These are phyloP conservation scores for Leucopternis melanops DNA, from an alignment of 2,113 vertebrate genomes.

Conservation along the genomic window DNA sequence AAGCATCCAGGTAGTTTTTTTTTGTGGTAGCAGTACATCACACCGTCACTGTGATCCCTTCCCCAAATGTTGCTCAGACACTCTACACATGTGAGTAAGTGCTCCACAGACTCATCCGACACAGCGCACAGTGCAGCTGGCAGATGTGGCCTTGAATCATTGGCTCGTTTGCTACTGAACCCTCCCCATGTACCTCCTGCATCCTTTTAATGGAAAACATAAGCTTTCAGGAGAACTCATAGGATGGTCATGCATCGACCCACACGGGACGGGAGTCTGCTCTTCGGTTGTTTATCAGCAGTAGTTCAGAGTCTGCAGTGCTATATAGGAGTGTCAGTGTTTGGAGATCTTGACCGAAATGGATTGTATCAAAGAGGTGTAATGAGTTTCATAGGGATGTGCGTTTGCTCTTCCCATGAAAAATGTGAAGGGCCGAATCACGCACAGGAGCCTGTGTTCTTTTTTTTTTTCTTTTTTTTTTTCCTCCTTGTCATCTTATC, in stretches of 20 bases:
- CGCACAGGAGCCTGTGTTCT: background rate
- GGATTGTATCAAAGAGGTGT: background rate
- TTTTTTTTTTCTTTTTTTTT: no score
- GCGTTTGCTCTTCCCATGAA: background rate
- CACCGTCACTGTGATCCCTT: background rate
- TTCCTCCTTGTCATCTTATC: background rate
- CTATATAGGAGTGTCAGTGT: rapidly evolving
- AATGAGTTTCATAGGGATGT: background rate
- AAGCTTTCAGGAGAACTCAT: background rate
- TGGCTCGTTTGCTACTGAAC: background rate
- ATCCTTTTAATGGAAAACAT: conserved; percentile 14
- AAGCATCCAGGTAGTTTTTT: background rate
- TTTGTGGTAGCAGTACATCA: background rate
- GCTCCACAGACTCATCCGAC: background rate
- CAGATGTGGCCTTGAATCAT: conserved; percentile 7
- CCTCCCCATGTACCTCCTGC: background rate
- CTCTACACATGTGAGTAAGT: background rate
- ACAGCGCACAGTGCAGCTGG: background rate
- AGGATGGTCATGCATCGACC: background rate
- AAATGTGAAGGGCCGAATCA: background rate
- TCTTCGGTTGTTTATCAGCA: background rate
- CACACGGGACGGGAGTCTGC: background rate
- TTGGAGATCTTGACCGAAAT: background rate
- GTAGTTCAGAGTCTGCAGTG: background rate
- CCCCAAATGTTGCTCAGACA: background rate